Percentiles rank a stretch among this genome's conserved stretches.
phyloP scores from a whole-genome alignment of 2,113 vertebrate species.

The Rallus limicola region DNA sequence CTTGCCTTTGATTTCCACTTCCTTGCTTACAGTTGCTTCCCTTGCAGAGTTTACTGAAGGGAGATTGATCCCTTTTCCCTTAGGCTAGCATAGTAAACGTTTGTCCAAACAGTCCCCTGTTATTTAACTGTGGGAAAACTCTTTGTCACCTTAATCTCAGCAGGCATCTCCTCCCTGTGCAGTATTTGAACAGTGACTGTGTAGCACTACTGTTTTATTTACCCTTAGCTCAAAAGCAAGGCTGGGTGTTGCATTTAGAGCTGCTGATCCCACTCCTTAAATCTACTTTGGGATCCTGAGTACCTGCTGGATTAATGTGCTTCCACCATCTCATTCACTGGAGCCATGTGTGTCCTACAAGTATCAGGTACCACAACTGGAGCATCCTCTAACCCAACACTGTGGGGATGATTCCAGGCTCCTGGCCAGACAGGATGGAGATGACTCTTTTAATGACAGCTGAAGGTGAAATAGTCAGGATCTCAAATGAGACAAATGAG shows the following conservation, averaged over 20 bases:
- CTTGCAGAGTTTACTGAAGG: background rate
- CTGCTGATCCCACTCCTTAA: background rate
- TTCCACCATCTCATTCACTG: background rate
- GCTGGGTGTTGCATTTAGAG: background rate
- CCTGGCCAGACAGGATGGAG: background rate
- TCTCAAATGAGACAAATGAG: background rate
- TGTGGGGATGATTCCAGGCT: background rate
- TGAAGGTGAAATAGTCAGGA: background rate
- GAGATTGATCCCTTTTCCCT: background rate
- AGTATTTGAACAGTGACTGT: background rate
- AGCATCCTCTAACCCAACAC: background rate
- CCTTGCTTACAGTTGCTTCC: background rate
- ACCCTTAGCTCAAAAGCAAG: background rate
- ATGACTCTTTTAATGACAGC: background rate
- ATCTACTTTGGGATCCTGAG: background rate
- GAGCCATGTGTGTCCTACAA: background rate
- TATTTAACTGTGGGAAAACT: background rate
- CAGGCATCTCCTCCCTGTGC: conserved; percentile 16
- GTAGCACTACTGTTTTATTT: background rate
- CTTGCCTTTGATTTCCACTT: conserved; percentile 11
- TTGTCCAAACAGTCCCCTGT: background rate
- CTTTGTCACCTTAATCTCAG: conserved; percentile 16
- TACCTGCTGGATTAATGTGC: background rate
- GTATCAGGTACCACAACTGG: background rate
- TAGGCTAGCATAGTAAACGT: background rate